A percentile compares a stretch with the other conserved stretches of the same genome.
These are phyloP conservation scores for Eupeodes luniger DNA, from an alignment of 2,888 invertebrate genomes.

Conservation along the genomic window DNA sequence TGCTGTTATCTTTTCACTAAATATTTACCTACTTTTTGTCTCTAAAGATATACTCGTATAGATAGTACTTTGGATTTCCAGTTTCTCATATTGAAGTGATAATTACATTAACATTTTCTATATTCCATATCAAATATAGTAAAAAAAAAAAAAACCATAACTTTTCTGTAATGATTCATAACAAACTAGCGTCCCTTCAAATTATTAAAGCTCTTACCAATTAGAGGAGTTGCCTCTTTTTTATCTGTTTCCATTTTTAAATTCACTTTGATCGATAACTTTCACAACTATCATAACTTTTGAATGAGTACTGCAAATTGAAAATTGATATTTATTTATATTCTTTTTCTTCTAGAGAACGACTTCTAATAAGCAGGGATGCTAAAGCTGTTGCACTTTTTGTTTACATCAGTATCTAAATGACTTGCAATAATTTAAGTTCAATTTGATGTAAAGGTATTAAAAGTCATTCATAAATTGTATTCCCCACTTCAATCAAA, in stretches of 20 bases:
- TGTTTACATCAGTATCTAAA: background rate
- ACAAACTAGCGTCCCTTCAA: background rate
- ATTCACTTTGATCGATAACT: background rate
- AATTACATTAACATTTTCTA: too few species aligned
- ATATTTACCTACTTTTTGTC: too few species aligned
- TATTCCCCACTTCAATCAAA: too few species aligned
- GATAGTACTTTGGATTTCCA: too few species aligned
- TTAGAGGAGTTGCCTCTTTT: slow-evolving; percentile 2
- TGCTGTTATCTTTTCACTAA: too few species aligned
- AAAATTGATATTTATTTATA: background rate
- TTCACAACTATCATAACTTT: slow-evolving; percentile 6
- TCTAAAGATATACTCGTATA: too few species aligned
- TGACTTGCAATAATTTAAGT: too few species aligned
- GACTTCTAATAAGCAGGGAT: background rate
- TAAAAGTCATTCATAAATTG: too few species aligned
- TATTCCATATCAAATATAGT: too few species aligned
- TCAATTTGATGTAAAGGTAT: too few species aligned
- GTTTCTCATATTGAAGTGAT: too few species aligned
- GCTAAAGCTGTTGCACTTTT: background rate
- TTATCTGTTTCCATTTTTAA: background rate
- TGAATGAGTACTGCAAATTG: background rate
- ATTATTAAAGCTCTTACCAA: background rate
- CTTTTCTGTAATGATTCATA: background rate
- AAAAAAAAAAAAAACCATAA: too few species aligned
- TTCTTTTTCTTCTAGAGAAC: background rate